Base-by-base conservation (phyloP, 2,888 invertebrate genomes). In the Drosophila dives region DNA sequence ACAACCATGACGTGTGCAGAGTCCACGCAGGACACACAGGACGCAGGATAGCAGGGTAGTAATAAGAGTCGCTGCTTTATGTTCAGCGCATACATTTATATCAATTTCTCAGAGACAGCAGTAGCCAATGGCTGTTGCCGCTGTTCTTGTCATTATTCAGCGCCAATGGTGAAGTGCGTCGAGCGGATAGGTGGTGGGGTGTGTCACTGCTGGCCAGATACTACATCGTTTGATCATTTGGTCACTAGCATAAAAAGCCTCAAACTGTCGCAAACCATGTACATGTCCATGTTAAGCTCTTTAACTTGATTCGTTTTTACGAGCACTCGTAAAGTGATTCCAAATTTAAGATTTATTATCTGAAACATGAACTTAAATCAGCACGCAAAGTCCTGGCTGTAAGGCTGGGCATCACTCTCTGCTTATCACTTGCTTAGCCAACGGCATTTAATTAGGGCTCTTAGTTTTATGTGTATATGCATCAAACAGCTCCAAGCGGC, bases 331-430 rank as follows among this genome's bases (percentile, higher is more conserved):
- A 86, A 86, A 90, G 63, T 64, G 66, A 67, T 83, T 83, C 81
- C 79, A 86, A 86, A 81, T 89, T 89, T 89, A 74, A 86, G 90
- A 90, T 90, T 86, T 86, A 86, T 89, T 86, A 83, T 89, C 90
- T 75, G 75, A 69, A 74, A 86, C 73, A 72, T 70, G 86, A 72
- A 88, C 83, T 80, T 53, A 77, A 88, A 86, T 88, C 86, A 71
- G 71, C 38, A 54, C 70, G 53, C 77, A 65, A 58, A 64, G 63
- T 45, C 38, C 40, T 51, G 54, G 66, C 62, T 45, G 66, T 53
- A 54, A 40, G 64, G 49, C 32, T 26, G 26, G 36, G 63, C 40
- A 58, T 8, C 53, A 0, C 23, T 36, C 54, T 3, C 23, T 61
- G 77, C 80, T 86, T 90, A 90, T 90, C 86, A 82, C 69, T 82